Base-by-base conservation (phyloP, 2,888 invertebrate genomes). In the Syrista parreyssii region DNA sequence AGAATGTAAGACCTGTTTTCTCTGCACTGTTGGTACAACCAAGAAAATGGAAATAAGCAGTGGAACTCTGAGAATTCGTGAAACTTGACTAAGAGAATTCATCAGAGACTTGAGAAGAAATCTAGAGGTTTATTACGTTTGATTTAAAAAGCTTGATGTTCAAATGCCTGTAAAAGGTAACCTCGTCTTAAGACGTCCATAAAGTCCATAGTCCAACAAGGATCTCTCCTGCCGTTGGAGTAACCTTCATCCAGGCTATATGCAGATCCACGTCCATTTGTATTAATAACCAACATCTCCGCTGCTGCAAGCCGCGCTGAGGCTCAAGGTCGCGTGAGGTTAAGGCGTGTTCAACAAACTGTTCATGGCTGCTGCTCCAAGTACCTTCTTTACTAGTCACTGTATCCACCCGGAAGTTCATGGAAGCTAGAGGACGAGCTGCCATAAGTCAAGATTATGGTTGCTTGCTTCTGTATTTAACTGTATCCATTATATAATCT, bases 321-420 rank as follows among this genome's bases (percentile, higher is more conserved):
- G 32, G 32, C 12, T 15, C 35, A 75, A 69, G 40, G 40, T 15
- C 40, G 40, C 15, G 40, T 4, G 40, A 34, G 76, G 71, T 72
- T 71, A 76, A 72, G 72, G 40, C 73, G 73, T 76, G 73, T 73
- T 68, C 76, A 55, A 40, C 73, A 72, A 73, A 12, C 55, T 76
- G 72, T 72, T 35, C 69, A 1, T 32, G 69, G 69, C 30, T 69
- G 69, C 69, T n/a, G 32, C 69, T 69, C 4, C 11, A 69, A 32
- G 69, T 30, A 32, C 69, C 30, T 69, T 32, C 30, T 15, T 40
- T 15, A 40, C 40, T 12, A 15, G 30, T 69, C 11, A 12, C 69
- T 32, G 69, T 69, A 69, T 30, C 30, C 69, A 69, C 69, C 69
- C 69, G 30, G 30, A 69, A 69, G 30, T 69, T 40, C 15, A 69